Evolutionary conservation across 2,113 vertebrate genomes (phyloP).

Genomic region (Apus apus): DNA sequence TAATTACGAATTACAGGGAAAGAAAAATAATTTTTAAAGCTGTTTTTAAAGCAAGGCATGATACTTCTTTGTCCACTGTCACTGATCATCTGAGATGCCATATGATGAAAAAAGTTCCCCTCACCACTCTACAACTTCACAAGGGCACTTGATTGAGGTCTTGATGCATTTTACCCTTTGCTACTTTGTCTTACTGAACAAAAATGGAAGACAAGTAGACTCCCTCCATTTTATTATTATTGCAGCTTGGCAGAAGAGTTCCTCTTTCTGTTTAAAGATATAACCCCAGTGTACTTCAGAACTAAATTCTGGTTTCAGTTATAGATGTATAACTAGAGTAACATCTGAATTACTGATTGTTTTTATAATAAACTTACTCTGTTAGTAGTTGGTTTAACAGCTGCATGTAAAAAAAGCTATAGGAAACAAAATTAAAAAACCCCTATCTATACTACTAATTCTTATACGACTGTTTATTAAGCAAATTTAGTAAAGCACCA

Average conservation of each 20-base stretch:
- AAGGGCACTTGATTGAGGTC: background rate
- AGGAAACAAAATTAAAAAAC: background rate
- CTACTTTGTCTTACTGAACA: background rate
- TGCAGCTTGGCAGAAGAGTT: background rate
- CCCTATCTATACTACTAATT: slow-evolving; percentile 40
- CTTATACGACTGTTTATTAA: slow-evolving; percentile 35
- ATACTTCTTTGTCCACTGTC: background rate
- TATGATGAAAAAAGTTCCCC: background rate
- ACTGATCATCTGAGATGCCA: background rate
- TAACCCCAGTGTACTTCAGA: background rate
- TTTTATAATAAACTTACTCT: background rate
- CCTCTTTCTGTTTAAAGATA: background rate
- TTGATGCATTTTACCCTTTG: background rate
- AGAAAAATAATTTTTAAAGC: background rate
- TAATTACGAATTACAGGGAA: background rate
- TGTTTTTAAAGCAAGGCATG: background rate
- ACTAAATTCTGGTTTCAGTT: background rate
- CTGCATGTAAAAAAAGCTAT: background rate
- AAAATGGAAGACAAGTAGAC: background rate
- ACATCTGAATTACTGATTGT: background rate
- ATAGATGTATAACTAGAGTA: background rate
- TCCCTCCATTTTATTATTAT: background rate
- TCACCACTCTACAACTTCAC: background rate
- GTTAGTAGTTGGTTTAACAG: background rate
- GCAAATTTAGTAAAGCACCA: slow-evolving; percentile 50